These are phyloP conservation scores for Corythucha ciliata DNA, from an alignment of 2,888 invertebrate species.

Conservation along the genomic window DNA sequence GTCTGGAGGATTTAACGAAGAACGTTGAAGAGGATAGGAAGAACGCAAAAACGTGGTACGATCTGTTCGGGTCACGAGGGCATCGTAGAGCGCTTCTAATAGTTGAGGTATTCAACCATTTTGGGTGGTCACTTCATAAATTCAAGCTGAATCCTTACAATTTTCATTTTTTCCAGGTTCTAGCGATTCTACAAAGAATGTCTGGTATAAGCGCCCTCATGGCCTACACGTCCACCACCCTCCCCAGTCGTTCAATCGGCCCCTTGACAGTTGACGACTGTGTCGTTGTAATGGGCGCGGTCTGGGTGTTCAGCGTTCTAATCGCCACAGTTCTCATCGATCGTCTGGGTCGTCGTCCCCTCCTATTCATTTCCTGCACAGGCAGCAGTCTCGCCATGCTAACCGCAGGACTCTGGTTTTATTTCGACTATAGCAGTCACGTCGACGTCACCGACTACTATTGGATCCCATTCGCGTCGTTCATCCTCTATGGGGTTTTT, in stretches of 20 bases:
- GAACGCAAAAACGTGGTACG: slow-evolving; percentile 21
- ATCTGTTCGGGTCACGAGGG: slow-evolving; percentile 29
- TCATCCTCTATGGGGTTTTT: slow-evolving; percentile 36
- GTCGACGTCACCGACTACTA: slow-evolving; percentile 25
- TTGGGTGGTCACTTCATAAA: too few species aligned
- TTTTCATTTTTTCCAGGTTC: too few species aligned
- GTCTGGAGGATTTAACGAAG: slow-evolving; percentile 25
- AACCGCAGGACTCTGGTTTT: slow-evolving; percentile 28
- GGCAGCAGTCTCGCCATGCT: slow-evolving; percentile 24
- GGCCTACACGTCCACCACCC: slow-evolving; percentile 31
- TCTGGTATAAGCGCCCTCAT: slow-evolving; percentile 34
- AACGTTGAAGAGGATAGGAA: slow-evolving; percentile 31
- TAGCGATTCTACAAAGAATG: slow-evolving; percentile 29
- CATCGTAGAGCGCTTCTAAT: slow-evolving; percentile 32
- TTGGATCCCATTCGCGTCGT: slow-evolving; percentile 27
- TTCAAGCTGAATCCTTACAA: too few species aligned
- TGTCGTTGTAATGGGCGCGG: slow-evolving; percentile 29
- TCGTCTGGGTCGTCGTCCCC: slow-evolving; percentile 30
- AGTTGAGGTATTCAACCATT: slow-evolving; percentile 30
- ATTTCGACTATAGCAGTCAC: slow-evolving; percentile 13
- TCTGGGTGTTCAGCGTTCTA: slow-evolving; percentile 27
- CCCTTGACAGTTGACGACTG: slow-evolving; percentile 26
- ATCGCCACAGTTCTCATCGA: slow-evolving; percentile 30
- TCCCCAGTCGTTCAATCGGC: slow-evolving; percentile 27
- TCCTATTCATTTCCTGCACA: slow-evolving; percentile 29